Conservation (phyloP, 2,113 vertebrate genomes). For the Nerophis lumbriciformis region DNA sequence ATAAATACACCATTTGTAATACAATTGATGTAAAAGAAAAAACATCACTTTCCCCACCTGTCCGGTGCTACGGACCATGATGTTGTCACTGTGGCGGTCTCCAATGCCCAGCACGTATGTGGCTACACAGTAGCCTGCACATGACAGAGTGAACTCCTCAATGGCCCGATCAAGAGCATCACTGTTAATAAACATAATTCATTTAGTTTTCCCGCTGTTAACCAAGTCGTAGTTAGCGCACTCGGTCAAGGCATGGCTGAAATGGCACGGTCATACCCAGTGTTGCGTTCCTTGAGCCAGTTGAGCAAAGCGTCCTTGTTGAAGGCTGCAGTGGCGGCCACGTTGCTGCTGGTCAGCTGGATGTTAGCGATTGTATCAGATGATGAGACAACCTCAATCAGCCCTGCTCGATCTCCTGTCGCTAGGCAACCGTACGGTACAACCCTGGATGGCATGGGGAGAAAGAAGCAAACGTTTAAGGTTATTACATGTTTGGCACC, state of each 20-base stretch:
- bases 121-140: conserved; percentile 99
- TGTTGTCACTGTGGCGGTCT: conserved; percentile 98
- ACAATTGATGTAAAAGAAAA: no score
- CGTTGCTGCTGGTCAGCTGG: conserved; percentile 95
- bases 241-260: background rate
- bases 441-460: conserved; percentile 68
- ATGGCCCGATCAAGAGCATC: conserved; percentile 94
- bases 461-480: background rate
- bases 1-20: background rate
- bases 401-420: conserved; percentile 90
- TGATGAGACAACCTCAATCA: conserved; percentile 94
- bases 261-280: conserved; percentile 73
- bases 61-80: conserved; percentile 97
- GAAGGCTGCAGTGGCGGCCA: conserved; percentile 94
- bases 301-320: conserved; percentile 97
- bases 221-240: background rate
- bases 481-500: no score
- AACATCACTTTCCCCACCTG: conserved; percentile 75
- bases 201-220: background rate
- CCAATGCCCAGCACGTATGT: conserved; percentile 97
- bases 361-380: conserved; percentile 98
- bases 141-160: conserved; percentile 95
- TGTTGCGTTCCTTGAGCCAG: conserved; percentile 97
- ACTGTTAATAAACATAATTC: conserved; percentile 54
- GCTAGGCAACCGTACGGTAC: conserved; percentile 94